Evolutionary conservation across 2,797 vertebrate genomes (phyloP).

Genomic region (Sardinella longiceps): DNA sequence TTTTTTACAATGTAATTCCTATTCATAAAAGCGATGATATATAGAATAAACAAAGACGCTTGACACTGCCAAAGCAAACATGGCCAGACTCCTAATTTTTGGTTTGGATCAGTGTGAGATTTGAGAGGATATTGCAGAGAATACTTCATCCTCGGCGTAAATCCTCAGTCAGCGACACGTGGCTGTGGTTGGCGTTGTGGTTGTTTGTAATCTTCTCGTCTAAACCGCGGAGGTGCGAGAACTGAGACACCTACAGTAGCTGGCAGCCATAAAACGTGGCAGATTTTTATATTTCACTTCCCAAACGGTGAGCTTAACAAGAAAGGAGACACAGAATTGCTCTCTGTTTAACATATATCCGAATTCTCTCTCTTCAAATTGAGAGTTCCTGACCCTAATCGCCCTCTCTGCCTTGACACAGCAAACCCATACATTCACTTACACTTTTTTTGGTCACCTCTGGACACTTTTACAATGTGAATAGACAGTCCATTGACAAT

Average conservation of each 20-base stretch:
- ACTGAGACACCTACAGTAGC: background rate
- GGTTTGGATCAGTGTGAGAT: background rate
- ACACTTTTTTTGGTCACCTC: no score
- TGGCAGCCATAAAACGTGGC: background rate
- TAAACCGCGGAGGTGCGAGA: background rate
- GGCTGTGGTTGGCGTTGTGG: background rate
- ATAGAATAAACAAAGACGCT: background rate
- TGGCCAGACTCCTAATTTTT: background rate
- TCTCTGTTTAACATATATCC: no score
- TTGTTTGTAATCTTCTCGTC: background rate
- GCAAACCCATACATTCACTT: no score
- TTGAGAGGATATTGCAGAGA: background rate
- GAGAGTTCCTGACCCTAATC: background rate
- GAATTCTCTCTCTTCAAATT: background rate
- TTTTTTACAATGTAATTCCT: constrained; percentile 10
- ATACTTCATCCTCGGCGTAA: background rate
- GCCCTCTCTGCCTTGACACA: no score
- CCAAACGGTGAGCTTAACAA: background rate
- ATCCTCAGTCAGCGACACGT: background rate
- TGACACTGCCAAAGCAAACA: constrained; percentile 12
- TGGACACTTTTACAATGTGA: no score
- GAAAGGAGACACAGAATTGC: background rate
- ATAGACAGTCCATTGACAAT: no score
- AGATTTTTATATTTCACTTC: background rate
- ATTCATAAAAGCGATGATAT: constrained; percentile 2